phyloP scores from a whole-genome alignment of 1,140 invertebrate genomes.

The Drosophila saltans region DNA sequence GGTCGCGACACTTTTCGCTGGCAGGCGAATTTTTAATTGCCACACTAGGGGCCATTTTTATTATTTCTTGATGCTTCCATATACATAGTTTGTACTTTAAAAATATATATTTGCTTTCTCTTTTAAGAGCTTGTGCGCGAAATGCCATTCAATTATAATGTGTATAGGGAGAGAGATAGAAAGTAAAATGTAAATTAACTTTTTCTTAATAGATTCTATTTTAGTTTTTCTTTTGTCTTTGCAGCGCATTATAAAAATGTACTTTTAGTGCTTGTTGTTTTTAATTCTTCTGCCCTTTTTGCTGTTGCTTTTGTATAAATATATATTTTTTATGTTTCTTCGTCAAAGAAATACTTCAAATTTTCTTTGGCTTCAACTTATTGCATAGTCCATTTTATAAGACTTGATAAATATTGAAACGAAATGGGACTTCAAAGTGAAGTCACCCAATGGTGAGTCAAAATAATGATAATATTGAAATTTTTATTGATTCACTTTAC shows the following conservation, averaged over 20 bases:
- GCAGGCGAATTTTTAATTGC: slow-evolving; percentile 60
- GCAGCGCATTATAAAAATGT: background rate
- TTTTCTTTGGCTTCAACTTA: too few species aligned
- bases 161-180: slow-evolving; percentile 2
- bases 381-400: too few species aligned
- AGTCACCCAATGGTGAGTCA: too few species aligned
- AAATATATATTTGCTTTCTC: slow-evolving; percentile 5
- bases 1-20: slow-evolving; percentile 50
- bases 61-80: slow-evolving; percentile 6
- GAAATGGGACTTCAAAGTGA: too few species aligned
- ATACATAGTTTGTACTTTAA: background rate
- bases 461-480: too few species aligned
- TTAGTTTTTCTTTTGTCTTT: background rate
- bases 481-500: too few species aligned
- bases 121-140: slow-evolving; percentile 1
- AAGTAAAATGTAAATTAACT: slow-evolving; percentile 4
- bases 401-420: too few species aligned
- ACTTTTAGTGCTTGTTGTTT: too few species aligned
- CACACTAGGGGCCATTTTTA: slow-evolving; percentile 9
- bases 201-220: background rate
- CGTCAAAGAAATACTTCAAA: too few species aligned
- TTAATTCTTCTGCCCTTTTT: too few species aligned
- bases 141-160: slow-evolving; percentile 55
- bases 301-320: too few species aligned
- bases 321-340: too few species aligned